Percentiles rank a stretch among this genome's conserved stretches.
Conservation (phyloP, 2,113 vertebrate species). For the Nerophis ophidion region DNA sequence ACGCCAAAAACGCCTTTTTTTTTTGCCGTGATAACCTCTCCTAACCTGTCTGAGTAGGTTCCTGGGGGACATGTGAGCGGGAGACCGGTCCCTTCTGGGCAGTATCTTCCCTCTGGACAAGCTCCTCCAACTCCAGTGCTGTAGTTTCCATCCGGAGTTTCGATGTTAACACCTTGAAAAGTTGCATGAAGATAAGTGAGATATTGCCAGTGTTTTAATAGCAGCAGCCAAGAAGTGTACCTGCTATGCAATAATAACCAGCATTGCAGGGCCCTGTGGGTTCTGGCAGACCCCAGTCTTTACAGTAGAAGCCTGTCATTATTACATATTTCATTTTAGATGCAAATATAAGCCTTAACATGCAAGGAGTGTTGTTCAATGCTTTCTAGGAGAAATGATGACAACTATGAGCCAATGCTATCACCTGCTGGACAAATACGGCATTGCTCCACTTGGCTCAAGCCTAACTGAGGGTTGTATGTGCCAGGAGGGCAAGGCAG, state of each 20-base stretch:
- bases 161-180: slow-evolving; percentile 70
- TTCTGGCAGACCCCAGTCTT: slow-evolving; percentile 76
- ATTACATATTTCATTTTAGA: slow-evolving; percentile 8
- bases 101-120: slow-evolving; percentile 83
- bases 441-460: slow-evolving; percentile 73
- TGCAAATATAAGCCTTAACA: not conserved
- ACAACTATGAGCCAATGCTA: slow-evolving; percentile 43
- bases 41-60: slow-evolving; percentile 82
- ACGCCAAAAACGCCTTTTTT: not conserved
- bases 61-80: slow-evolving; percentile 80
- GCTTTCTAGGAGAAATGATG: not conserved
- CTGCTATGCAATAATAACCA: slow-evolving; percentile 78
- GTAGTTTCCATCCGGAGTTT: slow-evolving; percentile 69
- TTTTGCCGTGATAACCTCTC: not conserved
- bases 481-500: slow-evolving; percentile 77
- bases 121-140: slow-evolving; percentile 75
- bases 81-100: slow-evolving; percentile 76
- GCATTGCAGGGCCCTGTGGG: slow-evolving; percentile 76
- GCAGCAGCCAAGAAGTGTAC: slow-evolving; percentile 41
- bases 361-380: not conserved
- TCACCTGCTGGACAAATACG: slow-evolving; percentile 80
- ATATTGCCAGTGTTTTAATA: not conserved
- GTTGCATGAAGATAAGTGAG: slow-evolving; percentile 3
- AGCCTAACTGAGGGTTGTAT: slow-evolving; percentile 69
- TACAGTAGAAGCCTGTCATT: slow-evolving; percentile 76